Base-by-base conservation (phyloP, 2,113 vertebrate species). In the Mesoclemmys tuberculata region DNA sequence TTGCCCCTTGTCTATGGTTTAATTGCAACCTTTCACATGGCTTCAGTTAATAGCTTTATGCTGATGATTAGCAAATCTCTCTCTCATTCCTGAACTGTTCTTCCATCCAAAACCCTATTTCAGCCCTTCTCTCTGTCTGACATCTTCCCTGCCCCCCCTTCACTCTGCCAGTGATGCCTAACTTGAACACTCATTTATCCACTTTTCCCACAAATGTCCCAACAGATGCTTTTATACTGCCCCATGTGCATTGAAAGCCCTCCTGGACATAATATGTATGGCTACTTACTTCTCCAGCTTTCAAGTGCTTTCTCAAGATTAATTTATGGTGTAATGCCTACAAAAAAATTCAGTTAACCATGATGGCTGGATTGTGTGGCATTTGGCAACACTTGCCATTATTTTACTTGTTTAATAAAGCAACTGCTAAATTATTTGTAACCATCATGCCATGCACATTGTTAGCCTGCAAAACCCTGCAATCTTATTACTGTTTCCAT, bases 1-100 rank as follows among this genome's bases (percentile, higher is more conserved):
- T 86, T 86, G 90, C 86, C 48, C 93, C 92, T 82, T 86, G 80
- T 94, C 92, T 27, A n/a, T 77, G 80, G 95, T 89, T 61, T 96
- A 97, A 96, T 97, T 97, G 97, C 96, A 96, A 93, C 35, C 82
- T 96, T 93, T 94, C 95, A 92, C 89, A 94, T 93, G 95, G 95
- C 94, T 96, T 97, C 94, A 91, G 88, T 82, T 86, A 71, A 92
- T 82, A 87, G 95, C 93, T 97, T 95, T 48, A 93, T 94, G 49
- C 56, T 51, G 92, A 90, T 71, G 91, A 97, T 89, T 71, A 71
- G 19, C 18, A 38, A 71, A 38, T 97, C 94, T 96, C 54, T 6
- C 44, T 94, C 90, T 94, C 92, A 87, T 74, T 95, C 77, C 90
- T 94, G 89, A 95, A 96, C 83, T 16, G 89, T 58, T 96, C 93